Conservation (phyloP, 2,888 invertebrate species). For the Caenorhabditis imperialis region DNA sequence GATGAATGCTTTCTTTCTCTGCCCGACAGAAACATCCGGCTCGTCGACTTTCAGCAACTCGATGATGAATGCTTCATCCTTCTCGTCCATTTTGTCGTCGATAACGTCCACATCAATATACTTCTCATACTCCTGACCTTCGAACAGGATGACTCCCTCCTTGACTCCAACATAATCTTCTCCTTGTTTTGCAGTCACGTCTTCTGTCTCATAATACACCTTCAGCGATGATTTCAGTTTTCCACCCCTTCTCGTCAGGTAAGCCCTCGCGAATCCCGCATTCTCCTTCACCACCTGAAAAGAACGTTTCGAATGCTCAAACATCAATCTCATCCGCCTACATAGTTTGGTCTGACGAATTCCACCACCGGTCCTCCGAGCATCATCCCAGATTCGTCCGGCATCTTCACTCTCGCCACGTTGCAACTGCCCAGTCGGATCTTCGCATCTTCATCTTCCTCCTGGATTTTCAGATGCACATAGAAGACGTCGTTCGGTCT, state of each 20-base stretch:
- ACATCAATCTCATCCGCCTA: constrained; percentile 22
- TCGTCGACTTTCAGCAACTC: constrained; percentile 74
- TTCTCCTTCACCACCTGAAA: constrained; percentile 66
- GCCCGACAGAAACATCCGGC: constrained; percentile 80
- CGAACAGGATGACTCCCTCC: constrained; percentile 51
- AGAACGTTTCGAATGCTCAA: not conserved
- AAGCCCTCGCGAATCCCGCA: constrained; percentile 55
- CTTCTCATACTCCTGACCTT: constrained; percentile 80
- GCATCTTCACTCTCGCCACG: constrained; percentile 59
- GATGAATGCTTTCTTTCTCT: constrained; percentile 79
- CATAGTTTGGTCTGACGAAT: constrained; percentile 67
- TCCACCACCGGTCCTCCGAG: constrained; percentile 52
- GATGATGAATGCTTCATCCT: constrained; percentile 83
- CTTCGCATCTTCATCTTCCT: constrained; percentile 65
- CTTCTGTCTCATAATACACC: constrained; percentile 81
- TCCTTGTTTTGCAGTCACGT: constrained; percentile 81
- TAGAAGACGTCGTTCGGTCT: constrained; percentile 83
- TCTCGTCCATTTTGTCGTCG: constrained; percentile 82
- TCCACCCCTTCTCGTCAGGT: constrained; percentile 55
- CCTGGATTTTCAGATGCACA: constrained; percentile 80
- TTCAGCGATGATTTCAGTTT: constrained; percentile 28
- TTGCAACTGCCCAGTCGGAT: constrained; percentile 80
- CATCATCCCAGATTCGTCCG: constrained; percentile 51
- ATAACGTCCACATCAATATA: constrained; percentile 81
- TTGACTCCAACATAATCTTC: constrained; percentile 79